These are phyloP conservation scores for Flexamia atlantica DNA, from an alignment of 2,888 invertebrate genomes.

Conservation along the genomic window DNA sequence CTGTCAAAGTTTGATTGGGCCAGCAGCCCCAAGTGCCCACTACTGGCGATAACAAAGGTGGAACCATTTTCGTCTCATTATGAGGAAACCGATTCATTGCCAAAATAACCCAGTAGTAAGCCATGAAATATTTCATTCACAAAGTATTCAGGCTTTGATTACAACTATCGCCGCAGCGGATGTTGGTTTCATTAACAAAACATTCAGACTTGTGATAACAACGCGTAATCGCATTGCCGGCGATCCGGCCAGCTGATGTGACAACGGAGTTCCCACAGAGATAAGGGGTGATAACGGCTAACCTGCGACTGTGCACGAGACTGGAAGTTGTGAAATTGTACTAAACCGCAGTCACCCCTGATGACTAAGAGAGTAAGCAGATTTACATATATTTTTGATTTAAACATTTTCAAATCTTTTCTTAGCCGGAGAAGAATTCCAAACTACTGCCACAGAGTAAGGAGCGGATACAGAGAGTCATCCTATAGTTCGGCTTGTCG, in stretches of 20 bases:
- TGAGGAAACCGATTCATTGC: too few relatives aligned
- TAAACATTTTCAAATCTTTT: too few relatives aligned
- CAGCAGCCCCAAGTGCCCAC: too few relatives aligned
- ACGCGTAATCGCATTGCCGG: not conserved
- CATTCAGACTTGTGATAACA: not conserved
- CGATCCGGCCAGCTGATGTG: conserved; percentile 5
- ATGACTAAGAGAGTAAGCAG: not conserved
- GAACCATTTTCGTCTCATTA: too few relatives aligned
- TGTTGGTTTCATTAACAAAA: conserved; percentile 10
- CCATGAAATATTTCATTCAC: not conserved
- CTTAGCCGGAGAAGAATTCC: too few relatives aligned
- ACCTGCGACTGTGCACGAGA: not conserved
- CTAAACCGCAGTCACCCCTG: not conserved
- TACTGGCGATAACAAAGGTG: too few relatives aligned
- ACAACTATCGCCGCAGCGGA: not conserved
- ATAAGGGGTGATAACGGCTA: conserved; percentile 16
- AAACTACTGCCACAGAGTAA: too few relatives aligned
- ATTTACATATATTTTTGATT: too few relatives aligned
- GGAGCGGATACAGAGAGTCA: too few relatives aligned
- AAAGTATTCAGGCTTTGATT: not conserved
- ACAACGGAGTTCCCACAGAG: conserved; percentile 15
- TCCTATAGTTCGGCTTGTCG: too few relatives aligned
- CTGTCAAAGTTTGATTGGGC: too few relatives aligned
- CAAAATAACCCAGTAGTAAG: too few relatives aligned
- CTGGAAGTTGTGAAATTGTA: not conserved